Base-by-base conservation (phyloP, 2,888 invertebrate species). In the Cataglyphis rosenhaueri region DNA sequence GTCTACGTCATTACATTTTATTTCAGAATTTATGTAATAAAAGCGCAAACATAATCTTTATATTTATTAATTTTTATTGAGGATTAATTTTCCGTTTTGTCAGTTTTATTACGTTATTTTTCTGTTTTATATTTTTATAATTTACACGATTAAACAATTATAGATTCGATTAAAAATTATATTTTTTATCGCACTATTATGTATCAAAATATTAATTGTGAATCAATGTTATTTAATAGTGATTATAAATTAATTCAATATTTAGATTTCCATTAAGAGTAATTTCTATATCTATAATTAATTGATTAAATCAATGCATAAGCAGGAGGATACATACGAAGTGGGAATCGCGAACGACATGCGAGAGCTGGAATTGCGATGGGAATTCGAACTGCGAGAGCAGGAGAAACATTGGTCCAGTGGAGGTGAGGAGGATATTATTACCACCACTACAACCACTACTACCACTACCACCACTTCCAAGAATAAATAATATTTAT, bases 281-380 rank as follows among this genome's bases (percentile, higher is more conserved):
- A 21, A 74, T 62, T 15, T 10, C 6, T 74, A 32, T 32, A 4
- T 59, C 0, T 52, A n/a, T 52, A 1, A 18, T 52, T 64, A 35
- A 64, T 35, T 64, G 18, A 65, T 68, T n/a, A 18, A 18, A 25
- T 35, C 6, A n/a, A 48, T 78, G 38, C 32, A 38, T 75, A 10
- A 18, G 10, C 44, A 96, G 93, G 96, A 96, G 91, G 96, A 96
- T 83, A 96, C 95, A 84, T 96, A 96, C 88, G 96, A 96, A 91
- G 96, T 95, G 85, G 96, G 96, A 83, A 96, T 97, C 85, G 97
- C 96, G 59, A 96, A 96, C 89, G 96, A 96, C 90, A 96, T 97
- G 95, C 95, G 96, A 21, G 96, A 96, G 91, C 93, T 96, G 81
- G 96, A 96, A 92, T 94, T 96, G 88, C 95, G 96, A 85, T 96